Evolutionary conservation across 2,797 vertebrate species (phyloP).

Genomic region (Rhinogobio ventralis): DNA sequence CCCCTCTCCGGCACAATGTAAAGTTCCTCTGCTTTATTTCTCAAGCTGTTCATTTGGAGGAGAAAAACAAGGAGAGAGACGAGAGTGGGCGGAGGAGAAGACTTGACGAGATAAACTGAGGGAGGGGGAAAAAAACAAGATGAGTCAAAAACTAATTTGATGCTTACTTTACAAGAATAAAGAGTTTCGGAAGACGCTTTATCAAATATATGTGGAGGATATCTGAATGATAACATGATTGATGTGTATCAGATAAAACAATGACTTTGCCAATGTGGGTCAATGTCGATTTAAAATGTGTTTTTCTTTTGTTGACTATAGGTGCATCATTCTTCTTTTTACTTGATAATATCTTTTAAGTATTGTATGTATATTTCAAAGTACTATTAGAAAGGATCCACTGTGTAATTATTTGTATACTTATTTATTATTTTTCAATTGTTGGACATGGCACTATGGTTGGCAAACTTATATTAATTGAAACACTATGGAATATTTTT

Average conservation of each 20-base stretch:
- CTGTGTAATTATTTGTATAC: background rate
- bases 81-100: conserved; percentile 75
- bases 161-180: conserved; percentile 75
- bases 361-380: background rate
- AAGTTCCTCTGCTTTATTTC: conserved; percentile 87
- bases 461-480: background rate
- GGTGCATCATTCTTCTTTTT: background rate
- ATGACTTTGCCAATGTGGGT: conserved; percentile 24
- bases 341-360: too few species aligned
- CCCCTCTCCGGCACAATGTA: conserved; percentile 87
- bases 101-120: conserved; percentile 65
- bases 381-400: background rate
- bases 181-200: conserved; percentile 61
- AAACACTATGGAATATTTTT: background rate
- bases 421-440: background rate
- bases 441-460: background rate
- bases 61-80: conserved; percentile 82
- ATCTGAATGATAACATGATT: conserved; percentile 63
- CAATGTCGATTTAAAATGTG: background rate
- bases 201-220: conserved; percentile 61
- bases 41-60: conserved; percentile 80
- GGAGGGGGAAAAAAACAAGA: conserved; percentile 65
- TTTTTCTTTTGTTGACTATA: conserved; percentile 1
- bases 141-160: conserved; percentile 86
- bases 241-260: conserved; percentile 63